Conservation (phyloP, 2,113 vertebrate species). For the Pyxicephalus adspersus region DNA sequence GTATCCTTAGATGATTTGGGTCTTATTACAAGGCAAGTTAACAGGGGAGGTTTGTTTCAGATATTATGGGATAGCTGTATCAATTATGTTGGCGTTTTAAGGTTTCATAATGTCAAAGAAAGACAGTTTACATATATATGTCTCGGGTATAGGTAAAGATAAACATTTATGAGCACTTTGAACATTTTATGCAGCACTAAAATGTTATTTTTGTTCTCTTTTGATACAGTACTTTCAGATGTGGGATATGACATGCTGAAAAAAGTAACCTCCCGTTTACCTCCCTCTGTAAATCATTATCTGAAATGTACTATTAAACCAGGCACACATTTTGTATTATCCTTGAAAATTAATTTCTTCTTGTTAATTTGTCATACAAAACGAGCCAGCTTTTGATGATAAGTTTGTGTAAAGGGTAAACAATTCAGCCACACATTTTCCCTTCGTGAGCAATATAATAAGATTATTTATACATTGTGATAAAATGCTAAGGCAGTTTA, state of each 20-base stretch:
- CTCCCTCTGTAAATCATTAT: too few relatives aligned
- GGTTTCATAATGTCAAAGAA: constrained; percentile 15
- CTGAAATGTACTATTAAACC: not conserved
- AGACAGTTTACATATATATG: constrained; percentile 10
- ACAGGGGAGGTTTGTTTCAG: constrained; percentile 41
- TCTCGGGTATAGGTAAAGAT: constrained; percentile 13
- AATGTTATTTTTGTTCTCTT: not conserved
- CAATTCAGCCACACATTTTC: too few relatives aligned
- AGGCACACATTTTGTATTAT: not conserved
- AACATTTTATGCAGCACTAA: constrained; percentile 18
- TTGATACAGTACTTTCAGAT: not conserved
- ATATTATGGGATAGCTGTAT: constrained; percentile 32
- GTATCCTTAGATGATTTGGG: constrained; percentile 54
- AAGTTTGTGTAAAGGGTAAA: too few relatives aligned
- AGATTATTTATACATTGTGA: too few relatives aligned
- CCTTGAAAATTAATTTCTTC: not conserved
- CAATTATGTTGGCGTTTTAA: constrained; percentile 27
- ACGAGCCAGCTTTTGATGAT: too few relatives aligned
- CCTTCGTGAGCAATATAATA: too few relatives aligned
- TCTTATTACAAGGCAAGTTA: constrained; percentile 37
- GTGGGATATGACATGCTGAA: not conserved
- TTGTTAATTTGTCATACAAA: too few relatives aligned
- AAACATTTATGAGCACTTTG: constrained; percentile 7
- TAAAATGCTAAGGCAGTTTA: too few relatives aligned
- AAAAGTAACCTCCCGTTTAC: too few relatives aligned